Evolutionary conservation across 2,888 invertebrate genomes (phyloP).

Genomic region (Macroteleia sp.): DNA sequence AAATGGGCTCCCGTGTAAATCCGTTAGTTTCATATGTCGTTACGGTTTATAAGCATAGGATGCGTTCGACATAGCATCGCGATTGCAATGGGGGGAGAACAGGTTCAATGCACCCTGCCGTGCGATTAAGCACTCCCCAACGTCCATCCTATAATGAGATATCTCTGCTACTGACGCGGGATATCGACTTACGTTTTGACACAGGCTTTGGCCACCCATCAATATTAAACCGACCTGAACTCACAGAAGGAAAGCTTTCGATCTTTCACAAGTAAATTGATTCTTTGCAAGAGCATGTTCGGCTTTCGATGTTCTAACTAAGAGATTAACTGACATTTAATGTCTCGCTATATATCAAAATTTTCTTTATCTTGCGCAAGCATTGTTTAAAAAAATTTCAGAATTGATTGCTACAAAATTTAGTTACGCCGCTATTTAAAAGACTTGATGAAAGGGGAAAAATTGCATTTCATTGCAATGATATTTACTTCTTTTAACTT

Average conservation of each 20-base stretch:
- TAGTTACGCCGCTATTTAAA: too few species aligned
- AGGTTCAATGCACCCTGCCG: constrained; percentile 75
- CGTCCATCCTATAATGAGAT: constrained; percentile 71
- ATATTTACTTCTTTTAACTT: too few species aligned
- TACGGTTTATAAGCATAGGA: constrained; percentile 80
- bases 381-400: too few species aligned
- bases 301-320: too few species aligned
- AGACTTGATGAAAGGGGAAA: too few species aligned
- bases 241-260: constrained; percentile 34
- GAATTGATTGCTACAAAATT: too few species aligned
- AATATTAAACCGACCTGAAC: constrained; percentile 20
- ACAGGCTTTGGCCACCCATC: constrained; percentile 55
- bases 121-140: constrained; percentile 69
- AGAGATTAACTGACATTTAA: too few species aligned
- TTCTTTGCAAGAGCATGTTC: too few species aligned
- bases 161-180: constrained; percentile 69
- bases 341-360: too few species aligned
- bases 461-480: too few species aligned
- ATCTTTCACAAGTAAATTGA: too few species aligned
- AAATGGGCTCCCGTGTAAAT: constrained; percentile 68
- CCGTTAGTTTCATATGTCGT: constrained; percentile 81
- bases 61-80: constrained; percentile 73
- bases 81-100: constrained; percentile 59
- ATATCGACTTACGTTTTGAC: constrained; percentile 77
- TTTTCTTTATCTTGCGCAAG: too few species aligned